phyloP scores from a whole-genome alignment of 2,797 vertebrate genomes.

The Carduelis carduelis region DNA sequence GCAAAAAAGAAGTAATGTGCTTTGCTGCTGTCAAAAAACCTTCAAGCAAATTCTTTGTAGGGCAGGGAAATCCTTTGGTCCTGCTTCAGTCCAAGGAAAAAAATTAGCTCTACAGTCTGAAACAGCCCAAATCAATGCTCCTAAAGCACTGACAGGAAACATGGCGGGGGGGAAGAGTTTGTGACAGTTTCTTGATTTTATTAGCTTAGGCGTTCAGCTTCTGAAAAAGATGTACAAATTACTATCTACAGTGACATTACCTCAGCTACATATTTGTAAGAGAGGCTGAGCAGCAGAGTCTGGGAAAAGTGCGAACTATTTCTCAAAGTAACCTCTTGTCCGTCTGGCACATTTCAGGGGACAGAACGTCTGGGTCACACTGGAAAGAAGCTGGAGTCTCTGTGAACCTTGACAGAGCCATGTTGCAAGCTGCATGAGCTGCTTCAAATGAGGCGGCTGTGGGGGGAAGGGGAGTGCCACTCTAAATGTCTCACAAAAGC shows the following conservation, averaged over 20 bases:
- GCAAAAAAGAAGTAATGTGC: not conserved
- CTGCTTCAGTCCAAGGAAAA: not conserved
- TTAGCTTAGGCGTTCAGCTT: not conserved
- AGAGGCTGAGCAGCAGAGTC: not conserved
- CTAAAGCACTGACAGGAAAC: not conserved
- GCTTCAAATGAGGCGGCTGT: not conserved
- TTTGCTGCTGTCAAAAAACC: not conserved
- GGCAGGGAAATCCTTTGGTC: not conserved
- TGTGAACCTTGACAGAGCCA: constrained; percentile 40
- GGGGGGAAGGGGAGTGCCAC: not conserved
- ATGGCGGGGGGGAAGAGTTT: not conserved
- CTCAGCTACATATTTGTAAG: constrained; percentile 12
- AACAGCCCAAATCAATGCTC: not conserved
- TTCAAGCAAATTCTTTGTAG: not conserved
- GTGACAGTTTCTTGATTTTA: not conserved
- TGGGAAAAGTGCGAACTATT: constrained; percentile 50
- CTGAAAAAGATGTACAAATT: constrained; percentile 16
- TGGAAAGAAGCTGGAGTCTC: constrained; percentile 9
- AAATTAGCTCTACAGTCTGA: not conserved
- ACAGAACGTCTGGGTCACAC: constrained; percentile 52
- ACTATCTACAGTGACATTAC: not conserved
- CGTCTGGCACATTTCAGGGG: constrained; percentile 52
- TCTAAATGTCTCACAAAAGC: constrained; percentile 21
- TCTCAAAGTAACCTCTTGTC: constrained; percentile 58
- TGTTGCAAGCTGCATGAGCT: constrained; percentile 34